Conservation (phyloP, 2,113 vertebrate genomes). For the Athene cunicularia region DNA sequence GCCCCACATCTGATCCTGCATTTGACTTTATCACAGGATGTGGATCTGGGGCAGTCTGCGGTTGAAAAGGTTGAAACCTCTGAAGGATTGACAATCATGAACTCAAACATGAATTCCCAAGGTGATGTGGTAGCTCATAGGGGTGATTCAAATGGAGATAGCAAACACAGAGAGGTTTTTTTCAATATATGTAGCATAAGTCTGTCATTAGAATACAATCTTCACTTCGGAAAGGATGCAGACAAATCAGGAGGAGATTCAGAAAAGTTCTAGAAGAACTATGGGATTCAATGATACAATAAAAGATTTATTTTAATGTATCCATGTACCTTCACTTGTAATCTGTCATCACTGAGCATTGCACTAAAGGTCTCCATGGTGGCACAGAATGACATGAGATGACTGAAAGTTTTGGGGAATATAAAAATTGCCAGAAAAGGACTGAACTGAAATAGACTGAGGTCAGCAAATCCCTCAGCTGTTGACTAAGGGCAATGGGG, state of each 20-base stretch:
- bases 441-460: neutral
- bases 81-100: neutral
- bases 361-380: neutral
- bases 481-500: neutral
- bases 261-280: neutral
- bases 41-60: neutral
- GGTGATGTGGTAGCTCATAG: neutral
- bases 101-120: neutral
- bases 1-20: neutral
- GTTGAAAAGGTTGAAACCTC: neutral
- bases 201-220: neutral
- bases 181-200: neutral
- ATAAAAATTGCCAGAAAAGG: neutral
- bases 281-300: neutral
- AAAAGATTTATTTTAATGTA: neutral
- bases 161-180: neutral
- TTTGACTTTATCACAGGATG: neutral
- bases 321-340: neutral
- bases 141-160: neutral
- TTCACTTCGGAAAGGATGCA: neutral
- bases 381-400: neutral
- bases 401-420: neutral
- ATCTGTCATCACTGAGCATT: neutral
- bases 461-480: neutral
- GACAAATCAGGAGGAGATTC: neutral